Evolutionary conservation across 2,113 vertebrate species (phyloP).

Genomic region (Halichoerus grypus): DNA sequence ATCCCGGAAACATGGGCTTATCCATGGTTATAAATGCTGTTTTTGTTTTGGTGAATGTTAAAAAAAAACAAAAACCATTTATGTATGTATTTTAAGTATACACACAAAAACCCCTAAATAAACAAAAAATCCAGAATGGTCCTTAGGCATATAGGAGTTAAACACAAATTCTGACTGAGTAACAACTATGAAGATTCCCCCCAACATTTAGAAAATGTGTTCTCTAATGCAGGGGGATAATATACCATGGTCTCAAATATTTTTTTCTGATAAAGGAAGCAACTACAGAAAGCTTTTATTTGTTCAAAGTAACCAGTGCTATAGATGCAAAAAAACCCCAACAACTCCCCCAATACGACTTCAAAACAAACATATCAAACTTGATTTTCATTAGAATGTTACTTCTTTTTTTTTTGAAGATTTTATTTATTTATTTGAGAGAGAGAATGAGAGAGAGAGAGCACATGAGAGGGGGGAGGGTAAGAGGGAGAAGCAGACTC

Average conservation of each 20-base stretch:
- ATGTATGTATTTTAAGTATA: slow-evolving; percentile 33
- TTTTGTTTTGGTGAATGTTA: slow-evolving; percentile 24
- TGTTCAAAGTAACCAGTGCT: slow-evolving; percentile 79
- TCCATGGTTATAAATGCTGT: too few relatives aligned
- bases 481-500: too few relatives aligned
- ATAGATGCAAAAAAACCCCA: slow-evolving; percentile 76
- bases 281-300: slow-evolving; percentile 86
- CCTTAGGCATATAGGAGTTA: slow-evolving; percentile 63
- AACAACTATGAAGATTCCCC: slow-evolving; percentile 5
- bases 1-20: too few relatives aligned
- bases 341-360: slow-evolving; percentile 79
- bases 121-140: slow-evolving; percentile 14
- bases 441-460: too few relatives aligned
- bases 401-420: slow-evolving; percentile 64
- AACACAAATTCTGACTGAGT: slow-evolving; percentile 82
- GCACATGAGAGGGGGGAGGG: too few relatives aligned
- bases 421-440: too few relatives aligned
- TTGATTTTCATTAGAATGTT: slow-evolving; percentile 84
- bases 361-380: slow-evolving; percentile 86
- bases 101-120: background rate
- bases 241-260: slow-evolving; percentile 84
- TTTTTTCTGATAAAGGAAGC: slow-evolving; percentile 85
- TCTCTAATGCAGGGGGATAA: slow-evolving; percentile 83
- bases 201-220: slow-evolving; percentile 85
- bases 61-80: slow-evolving; percentile 29